Evolutionary conservation across 2,797 vertebrate genomes (phyloP), one percentile per base, ranked within the genome.

Genomic region (Tenualosa ilisha): DNA sequence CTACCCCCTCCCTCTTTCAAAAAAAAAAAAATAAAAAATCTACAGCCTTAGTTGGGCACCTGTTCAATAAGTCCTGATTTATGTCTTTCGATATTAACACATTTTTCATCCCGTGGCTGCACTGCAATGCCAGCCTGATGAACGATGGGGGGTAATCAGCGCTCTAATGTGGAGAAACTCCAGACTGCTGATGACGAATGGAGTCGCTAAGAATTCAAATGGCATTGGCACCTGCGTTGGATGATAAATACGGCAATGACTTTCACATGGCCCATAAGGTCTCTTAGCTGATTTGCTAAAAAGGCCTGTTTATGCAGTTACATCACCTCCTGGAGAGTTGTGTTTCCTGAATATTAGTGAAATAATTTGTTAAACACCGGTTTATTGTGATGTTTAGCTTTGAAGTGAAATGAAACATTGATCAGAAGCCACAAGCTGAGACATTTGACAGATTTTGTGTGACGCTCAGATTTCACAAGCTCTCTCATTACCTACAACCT

Each of bases 81-180:
- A 90, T 91, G 90, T 85, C 85, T 86, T 86, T 90, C 86, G 85
- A 89, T 88, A 89, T 87, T 86, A 89, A 84, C 81, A 84, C 90
- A 90, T 91, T 89, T 90, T 89, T 91, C 90, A 90, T 88, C 83
- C 53, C 7, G 6, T 11, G 61, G 82, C 82, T 22, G 24, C 12
- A 61, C 87, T 83, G 89, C 86, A 90, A 89, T 87, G 87, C 86
- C 86, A 85, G 84, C 54, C 83, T 75, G 86, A 88, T 90, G 88
- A 91, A 85, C 88, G 89, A 91, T 91, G 89, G 85, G 84, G 86
- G 87, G 88, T 91, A 88, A 91, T 91, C 91, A 89, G 82, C 85
- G 84, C 84, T 86, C 85, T 89, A 91, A 90, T 88, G 90, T 88
- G 85, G 79, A 90, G 87, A 86, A 89, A 87, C 85, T 82, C 85